Percentiles rank a stretch among this genome's conserved stretches.
Conservation (phyloP, 92 coral and sea anemone species). For the Paragorgia papillata region DNA sequence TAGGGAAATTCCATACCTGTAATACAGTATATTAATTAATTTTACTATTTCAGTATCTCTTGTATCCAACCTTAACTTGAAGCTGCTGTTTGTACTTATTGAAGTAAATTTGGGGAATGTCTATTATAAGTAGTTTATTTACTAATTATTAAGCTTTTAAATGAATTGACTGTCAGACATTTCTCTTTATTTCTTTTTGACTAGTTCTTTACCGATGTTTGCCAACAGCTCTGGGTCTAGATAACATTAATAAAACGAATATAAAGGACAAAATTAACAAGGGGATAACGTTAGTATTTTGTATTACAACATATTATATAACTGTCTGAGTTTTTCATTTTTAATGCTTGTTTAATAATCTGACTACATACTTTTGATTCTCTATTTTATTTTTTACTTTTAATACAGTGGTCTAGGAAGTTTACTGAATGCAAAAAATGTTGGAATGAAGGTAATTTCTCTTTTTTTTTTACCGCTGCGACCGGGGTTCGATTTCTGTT, state of each 20-base stretch:
- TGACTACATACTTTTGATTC: neutral
- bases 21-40: too few relatives aligned
- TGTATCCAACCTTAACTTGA: too few relatives aligned
- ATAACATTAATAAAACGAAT: conserved; percentile 33
- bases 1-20: too few relatives aligned
- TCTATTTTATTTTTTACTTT: conserved; percentile 6
- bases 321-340: too few relatives aligned
- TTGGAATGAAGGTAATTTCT: conserved; percentile 75
- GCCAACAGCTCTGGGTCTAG: conserved; percentile 67
- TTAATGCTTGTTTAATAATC: too few relatives aligned
- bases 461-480: neutral
- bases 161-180: too few relatives aligned
- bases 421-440: conserved; percentile 74
- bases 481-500: neutral
- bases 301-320: neutral
- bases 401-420: conserved; percentile 59
- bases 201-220: conserved; percentile 91
- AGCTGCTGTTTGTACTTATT: too few relatives aligned
- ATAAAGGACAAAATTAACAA: conserved; percentile 52
- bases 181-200: too few relatives aligned
- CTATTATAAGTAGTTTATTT: too few relatives aligned
- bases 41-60: too few relatives aligned
- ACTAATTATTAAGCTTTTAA: too few relatives aligned
- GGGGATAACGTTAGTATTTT: conserved; percentile 70
- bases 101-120: too few relatives aligned